A percentile compares a stretch with the other conserved stretches of the same genome.
Conservation (phyloP, 2,113 vertebrate genomes). For the Leuciscus idus region DNA sequence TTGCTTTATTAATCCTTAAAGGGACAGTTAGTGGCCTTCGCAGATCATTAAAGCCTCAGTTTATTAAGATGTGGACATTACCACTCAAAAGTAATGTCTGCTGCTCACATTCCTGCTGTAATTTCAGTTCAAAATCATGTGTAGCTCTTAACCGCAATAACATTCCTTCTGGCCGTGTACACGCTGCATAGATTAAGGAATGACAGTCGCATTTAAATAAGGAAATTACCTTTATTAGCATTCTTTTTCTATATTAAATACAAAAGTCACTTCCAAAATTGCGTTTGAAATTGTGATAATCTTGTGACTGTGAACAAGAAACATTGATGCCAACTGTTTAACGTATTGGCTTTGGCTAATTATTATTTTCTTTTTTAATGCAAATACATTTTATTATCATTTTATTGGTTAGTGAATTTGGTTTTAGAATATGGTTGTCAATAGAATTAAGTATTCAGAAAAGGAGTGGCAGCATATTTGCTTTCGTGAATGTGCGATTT, state of each 20-base stretch:
- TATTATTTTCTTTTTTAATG: background rate
- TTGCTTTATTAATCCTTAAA: background rate
- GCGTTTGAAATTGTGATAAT: background rate
- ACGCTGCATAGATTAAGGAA: background rate
- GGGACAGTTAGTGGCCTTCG: background rate
- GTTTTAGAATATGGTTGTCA: background rate
- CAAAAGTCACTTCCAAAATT: background rate
- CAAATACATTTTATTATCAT: background rate
- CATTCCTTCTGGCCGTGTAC: background rate
- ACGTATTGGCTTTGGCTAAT: background rate
- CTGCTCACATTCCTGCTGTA: background rate
- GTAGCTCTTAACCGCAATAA: background rate
- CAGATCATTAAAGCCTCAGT: slow-evolving; percentile 1
- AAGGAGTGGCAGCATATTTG: background rate
- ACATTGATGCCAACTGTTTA: background rate
- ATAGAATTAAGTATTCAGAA: background rate
- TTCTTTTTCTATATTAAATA: background rate
- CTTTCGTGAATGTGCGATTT: background rate
- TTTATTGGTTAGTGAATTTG: background rate
- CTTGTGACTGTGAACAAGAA: background rate
- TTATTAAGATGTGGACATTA: slow-evolving; percentile 11
- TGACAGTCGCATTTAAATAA: background rate
- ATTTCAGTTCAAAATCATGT: background rate
- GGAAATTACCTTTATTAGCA: background rate
- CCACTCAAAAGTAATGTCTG: background rate